These are phyloP conservation scores for Scolopax mira DNA, from an alignment of 2,113 vertebrate genomes.

Conservation along the genomic window DNA sequence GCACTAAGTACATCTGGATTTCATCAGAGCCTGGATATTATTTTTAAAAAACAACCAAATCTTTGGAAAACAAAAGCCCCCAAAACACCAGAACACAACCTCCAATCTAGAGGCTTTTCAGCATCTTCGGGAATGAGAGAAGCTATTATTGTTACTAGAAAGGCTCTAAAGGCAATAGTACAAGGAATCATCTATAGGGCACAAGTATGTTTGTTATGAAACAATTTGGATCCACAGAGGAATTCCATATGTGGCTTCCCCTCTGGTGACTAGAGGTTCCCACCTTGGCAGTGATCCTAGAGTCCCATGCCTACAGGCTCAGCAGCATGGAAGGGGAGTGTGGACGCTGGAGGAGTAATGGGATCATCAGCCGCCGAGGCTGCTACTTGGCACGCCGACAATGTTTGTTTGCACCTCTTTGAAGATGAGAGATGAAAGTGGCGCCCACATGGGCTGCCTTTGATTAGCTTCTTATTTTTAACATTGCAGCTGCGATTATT, in stretches of 20 bases:
- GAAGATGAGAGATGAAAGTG: constrained; percentile 89
- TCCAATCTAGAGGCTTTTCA: constrained; percentile 9
- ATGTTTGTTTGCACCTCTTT: constrained; percentile 92
- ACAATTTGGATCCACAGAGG: constrained; percentile 27
- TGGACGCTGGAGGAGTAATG: constrained; percentile 61
- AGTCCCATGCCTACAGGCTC: constrained; percentile 48
- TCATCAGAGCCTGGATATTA: not conserved
- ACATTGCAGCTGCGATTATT: constrained; percentile 81
- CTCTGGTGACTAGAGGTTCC: constrained; percentile 50
- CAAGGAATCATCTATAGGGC: not conserved
- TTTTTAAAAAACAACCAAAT: not conserved
- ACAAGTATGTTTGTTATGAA: constrained; percentile 32
- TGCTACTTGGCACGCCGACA: constrained; percentile 71
- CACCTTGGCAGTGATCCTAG: constrained; percentile 60
- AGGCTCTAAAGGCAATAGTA: constrained; percentile 5
- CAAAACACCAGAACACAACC: not conserved
- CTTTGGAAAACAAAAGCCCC: not conserved
- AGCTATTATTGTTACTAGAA: not conserved
- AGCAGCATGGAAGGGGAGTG: constrained; percentile 42
- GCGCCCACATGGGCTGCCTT: constrained; percentile 83
- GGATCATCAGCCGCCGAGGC: constrained; percentile 46
- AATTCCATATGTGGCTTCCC: constrained; percentile 56
- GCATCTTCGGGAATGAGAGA: not conserved
- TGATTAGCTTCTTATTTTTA: constrained; percentile 94
- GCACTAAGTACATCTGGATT: not conserved